These are phyloP conservation scores for Cryptoprocta ferox DNA, from an alignment of 2,797 vertebrate genomes.

Conservation along the genomic window DNA sequence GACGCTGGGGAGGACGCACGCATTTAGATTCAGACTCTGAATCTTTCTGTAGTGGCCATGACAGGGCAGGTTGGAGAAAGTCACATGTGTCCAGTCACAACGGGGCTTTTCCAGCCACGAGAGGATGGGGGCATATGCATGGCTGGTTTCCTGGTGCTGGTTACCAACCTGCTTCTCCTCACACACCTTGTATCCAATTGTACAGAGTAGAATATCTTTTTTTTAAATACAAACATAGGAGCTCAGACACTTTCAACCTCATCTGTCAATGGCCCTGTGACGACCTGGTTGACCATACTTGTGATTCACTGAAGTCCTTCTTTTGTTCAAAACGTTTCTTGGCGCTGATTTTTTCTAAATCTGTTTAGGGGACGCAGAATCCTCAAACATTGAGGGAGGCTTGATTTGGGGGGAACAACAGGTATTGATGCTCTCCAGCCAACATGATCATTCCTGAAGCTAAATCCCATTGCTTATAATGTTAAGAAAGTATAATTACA, in stretches of 20 bases:
- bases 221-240: not conserved
- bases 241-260: accelerated
- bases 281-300: not conserved
- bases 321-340: not conserved
- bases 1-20: not conserved
- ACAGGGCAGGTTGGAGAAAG: not conserved
- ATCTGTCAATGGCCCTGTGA: accelerated
- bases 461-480: too few species aligned
- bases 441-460: not conserved
- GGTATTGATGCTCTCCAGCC: not conserved
- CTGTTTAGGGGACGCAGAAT: not conserved
- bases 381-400: not conserved
- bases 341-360: not conserved
- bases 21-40: not conserved
- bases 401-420: not conserved
- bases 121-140: accelerated
- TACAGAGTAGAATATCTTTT: not conserved
- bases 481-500: not conserved
- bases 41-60: not conserved
- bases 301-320: too few species aligned
- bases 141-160: accelerated
- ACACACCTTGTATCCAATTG: accelerated
- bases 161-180: not conserved
- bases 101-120: not conserved
- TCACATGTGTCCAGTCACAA: not conserved